These are phyloP conservation scores for Oasisia sp. DNA, from an alignment of 2,888 invertebrate genomes.

Conservation along the genomic window DNA sequence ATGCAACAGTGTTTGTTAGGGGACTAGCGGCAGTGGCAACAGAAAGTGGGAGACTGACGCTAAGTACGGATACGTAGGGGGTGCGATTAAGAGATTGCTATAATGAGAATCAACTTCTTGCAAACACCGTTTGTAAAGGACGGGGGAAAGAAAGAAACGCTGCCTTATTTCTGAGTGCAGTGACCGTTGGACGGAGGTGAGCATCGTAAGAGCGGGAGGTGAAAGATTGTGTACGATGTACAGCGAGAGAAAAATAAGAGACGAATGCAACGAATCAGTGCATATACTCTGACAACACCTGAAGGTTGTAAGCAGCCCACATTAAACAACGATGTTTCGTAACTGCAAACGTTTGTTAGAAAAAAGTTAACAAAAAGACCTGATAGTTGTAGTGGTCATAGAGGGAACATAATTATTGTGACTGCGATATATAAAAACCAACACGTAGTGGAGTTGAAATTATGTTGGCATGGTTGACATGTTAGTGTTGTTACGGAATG, in stretches of 20 bases:
- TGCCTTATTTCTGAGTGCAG: not conserved
- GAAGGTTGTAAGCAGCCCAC: not conserved
- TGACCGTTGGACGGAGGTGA: not conserved
- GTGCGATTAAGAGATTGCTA: not conserved
- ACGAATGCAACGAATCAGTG: not conserved
- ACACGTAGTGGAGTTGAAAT: not conserved
- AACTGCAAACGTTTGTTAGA: not conserved
- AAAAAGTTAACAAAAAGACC: not conserved
- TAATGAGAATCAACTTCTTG: not conserved
- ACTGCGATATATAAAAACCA: not conserved
- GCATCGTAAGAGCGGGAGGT: not conserved
- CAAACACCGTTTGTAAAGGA: not conserved
- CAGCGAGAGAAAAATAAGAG: not conserved
- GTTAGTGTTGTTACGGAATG: not conserved
- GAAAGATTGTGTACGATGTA: not conserved
- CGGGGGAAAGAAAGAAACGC: not conserved
- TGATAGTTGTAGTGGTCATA: not conserved
- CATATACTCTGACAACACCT: not conserved
- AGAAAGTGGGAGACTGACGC: not conserved
- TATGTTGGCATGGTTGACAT: not conserved
- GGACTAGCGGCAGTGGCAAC: slow-evolving; percentile 2
- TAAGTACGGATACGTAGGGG: not conserved
- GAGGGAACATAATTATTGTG: not conserved
- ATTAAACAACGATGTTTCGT: not conserved
- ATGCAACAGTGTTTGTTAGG: slow-evolving; percentile 6